phyloP scores from a whole-genome alignment of 2,797 vertebrate genomes.

The Scolopax rusticola region DNA sequence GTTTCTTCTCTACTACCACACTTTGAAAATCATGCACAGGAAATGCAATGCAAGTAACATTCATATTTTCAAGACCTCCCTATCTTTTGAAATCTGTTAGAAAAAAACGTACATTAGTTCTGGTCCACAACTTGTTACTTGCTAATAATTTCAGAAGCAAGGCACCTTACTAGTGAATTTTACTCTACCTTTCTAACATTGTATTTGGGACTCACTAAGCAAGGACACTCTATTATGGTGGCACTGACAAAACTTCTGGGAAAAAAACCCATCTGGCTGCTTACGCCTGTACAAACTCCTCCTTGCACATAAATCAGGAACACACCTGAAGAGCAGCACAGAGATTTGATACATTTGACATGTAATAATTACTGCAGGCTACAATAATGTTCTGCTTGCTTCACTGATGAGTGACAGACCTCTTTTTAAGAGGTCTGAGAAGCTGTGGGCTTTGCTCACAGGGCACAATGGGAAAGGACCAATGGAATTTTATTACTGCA shows the following conservation, averaged over 20 bases:
- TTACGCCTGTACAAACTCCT: rapidly evolving
- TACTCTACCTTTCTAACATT: not conserved
- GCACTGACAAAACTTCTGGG: not conserved
- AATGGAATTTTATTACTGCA: not conserved
- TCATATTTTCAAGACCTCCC: rapidly evolving
- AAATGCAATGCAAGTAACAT: rapidly evolving
- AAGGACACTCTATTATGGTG: not conserved
- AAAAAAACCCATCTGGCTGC: not conserved
- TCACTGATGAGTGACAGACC: not conserved
- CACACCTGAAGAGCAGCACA: not conserved
- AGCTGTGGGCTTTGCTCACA: not conserved
- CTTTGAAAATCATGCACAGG: rapidly evolving
- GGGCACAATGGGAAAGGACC: not conserved
- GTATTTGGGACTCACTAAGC: not conserved
- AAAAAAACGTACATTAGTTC: not conserved
- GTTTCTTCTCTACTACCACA: not conserved
- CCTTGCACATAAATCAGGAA: not conserved
- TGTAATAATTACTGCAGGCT: not conserved
- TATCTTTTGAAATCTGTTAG: not conserved
- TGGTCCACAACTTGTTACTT: not conserved
- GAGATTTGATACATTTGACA: not conserved
- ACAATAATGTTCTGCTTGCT: not conserved
- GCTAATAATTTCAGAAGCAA: not conserved
- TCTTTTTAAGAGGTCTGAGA: no score
- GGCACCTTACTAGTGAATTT: not conserved